These are phyloP conservation scores for Neostethus bicornis DNA, from an alignment of 2,797 vertebrate species.

Conservation along the genomic window DNA sequence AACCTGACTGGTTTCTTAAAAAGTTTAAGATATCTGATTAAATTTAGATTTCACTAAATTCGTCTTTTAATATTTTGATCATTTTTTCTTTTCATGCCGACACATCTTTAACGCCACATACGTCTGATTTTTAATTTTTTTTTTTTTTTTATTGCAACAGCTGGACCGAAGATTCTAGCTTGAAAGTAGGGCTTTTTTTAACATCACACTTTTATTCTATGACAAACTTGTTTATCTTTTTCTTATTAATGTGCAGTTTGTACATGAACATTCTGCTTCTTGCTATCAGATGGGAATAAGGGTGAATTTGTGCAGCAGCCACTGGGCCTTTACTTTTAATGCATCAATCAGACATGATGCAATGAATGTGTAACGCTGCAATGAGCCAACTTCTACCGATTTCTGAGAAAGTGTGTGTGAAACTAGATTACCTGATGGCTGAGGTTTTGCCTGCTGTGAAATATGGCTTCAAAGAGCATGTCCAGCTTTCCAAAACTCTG, in stretches of 20 bases:
- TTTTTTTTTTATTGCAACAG: no score
- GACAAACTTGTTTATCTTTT: not conserved
- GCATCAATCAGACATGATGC: slow-evolving; percentile 54
- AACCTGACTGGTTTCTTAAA: no score
- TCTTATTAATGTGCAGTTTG: not conserved
- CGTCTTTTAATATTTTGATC: no score
- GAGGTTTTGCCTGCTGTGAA: not conserved
- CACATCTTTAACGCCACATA: no score
- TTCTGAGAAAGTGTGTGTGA: slow-evolving; percentile 20
- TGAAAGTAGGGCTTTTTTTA: no score
- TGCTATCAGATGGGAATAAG: slow-evolving; percentile 9
- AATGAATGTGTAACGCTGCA: slow-evolving; percentile 33
- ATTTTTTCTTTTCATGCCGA: no score
- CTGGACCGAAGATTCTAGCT: no score
- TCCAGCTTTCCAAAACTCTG: slow-evolving; percentile 5
- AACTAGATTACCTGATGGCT: slow-evolving; percentile 23
- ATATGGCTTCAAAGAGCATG: slow-evolving; percentile 15
- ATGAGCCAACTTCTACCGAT: slow-evolving; percentile 11
- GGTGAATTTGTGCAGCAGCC: not conserved
- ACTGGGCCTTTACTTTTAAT: slow-evolving; percentile 10
- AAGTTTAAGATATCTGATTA: no score
- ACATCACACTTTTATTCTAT: not conserved
- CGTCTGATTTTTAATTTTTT: no score
- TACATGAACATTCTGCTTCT: slow-evolving; percentile 9
- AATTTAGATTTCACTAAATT: no score